Evolutionary conservation across 2,797 vertebrate species (phyloP), one percentile per base, ranked within the genome.

Genomic region (Ptychadena robeensis): DNA sequence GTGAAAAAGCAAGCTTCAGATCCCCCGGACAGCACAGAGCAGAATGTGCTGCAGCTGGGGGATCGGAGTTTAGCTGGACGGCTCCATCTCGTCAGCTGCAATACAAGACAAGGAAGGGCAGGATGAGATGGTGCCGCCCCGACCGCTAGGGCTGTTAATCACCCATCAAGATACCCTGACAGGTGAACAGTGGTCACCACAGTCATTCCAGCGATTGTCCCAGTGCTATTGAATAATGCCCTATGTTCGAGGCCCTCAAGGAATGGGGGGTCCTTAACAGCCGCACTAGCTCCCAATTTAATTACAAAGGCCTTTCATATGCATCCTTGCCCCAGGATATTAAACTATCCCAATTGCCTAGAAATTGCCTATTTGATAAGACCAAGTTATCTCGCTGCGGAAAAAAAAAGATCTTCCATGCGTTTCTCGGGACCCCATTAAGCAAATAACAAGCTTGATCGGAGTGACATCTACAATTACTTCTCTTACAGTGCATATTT

Each of bases 391-490:
- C 91, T 86, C 89, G 87, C 88, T 86, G 89, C 87, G 89, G 91
- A 87, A 88, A 88, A 86, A 87, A 88, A 88, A 86, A 87, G 88
- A 89, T 89, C 88, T 90, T 88, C 90, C 90, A 89, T 86, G 87
- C 89, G 88, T 89, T 91, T 91, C 88, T 90, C 86, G 87, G 89
- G 90, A 91, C 90, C 88, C 89, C 89, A 92, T 91, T 91, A 91
- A 86, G 89, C 90, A 92, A 92, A 92, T 92, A 92, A 91, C 91
- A 91, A 90, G 88, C 90, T 91, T 90, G 88, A 87, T 90, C 90
- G 89, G 90, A 90, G 88, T 93, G 91, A 93, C 91, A 92, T 88
- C 87, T 89, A 90, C 91, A 93, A 93, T 93, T 93, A 93, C 91
- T 92, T 91, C 91, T 92, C 91, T 90, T 89, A 88, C 90, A 92